Base-by-base conservation (phyloP, 2,888 invertebrate species). In the Phortica magna region DNA sequence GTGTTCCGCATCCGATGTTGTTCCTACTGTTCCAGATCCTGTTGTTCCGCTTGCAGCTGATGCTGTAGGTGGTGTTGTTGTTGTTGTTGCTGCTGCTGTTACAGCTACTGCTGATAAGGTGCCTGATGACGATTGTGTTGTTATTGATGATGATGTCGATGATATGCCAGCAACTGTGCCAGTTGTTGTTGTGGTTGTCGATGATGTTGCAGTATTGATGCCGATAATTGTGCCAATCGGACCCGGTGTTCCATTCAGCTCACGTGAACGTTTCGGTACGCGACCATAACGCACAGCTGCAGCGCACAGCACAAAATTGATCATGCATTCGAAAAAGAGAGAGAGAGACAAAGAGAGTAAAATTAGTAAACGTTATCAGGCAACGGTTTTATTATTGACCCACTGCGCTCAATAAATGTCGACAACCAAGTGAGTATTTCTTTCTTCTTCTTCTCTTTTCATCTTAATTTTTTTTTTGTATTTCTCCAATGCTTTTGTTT, bases 251-350 rank as follows among this genome's bases (percentile, higher is more conserved):
- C 91, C 91, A 89, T 94, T 95, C 82, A 95, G 94, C 92, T 98
- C 98, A 85, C 98, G 94, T 78, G 97, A 95, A 87, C 98, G 94
- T 93, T 98, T 99, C 81, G 99, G 98, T 85, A 98, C 98, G 82
- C 98, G 95, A 83, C 99, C 98, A 94, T 99, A 99, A 91, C 98
- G 94, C 82, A 98, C 98, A 90, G 98, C 98, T 98, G 93, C 65
- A 93, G 31, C 31, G 31, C 92, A 82, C 73, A 79, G 78, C 22
- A 57, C n/a, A 31, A 14, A 79, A 77, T 68, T 39, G 77, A 61
- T 31, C 31, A 31, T 31, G 31, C 31, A 31, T 31, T 31, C 14
- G 48, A 48, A 48, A 9, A 14, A 48, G 9, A 48, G 48, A 39
- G 22, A 61, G 61, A 61, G 22, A 61, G 22, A 22, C 61, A 22